phyloP scores from a whole-genome alignment of 2,797 vertebrate genomes.

The Capromys pilorides region DNA sequence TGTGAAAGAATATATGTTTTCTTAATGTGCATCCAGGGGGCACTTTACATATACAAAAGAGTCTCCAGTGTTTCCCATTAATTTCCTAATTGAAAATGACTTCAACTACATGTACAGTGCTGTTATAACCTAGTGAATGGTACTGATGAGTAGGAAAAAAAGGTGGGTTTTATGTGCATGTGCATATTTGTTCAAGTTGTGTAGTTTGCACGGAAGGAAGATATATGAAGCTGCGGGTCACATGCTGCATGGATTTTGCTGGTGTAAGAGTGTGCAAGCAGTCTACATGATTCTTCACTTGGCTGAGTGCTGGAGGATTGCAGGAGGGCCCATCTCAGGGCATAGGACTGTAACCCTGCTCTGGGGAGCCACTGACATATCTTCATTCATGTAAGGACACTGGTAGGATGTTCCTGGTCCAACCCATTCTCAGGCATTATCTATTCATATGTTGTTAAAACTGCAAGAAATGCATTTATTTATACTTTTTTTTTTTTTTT shows the following conservation, averaged over 20 bases:
- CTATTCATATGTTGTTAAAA: background rate
- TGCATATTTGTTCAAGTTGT: background rate
- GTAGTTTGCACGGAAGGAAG: background rate
- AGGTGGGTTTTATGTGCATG: too few species aligned
- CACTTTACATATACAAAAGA: slow-evolving; percentile 31
- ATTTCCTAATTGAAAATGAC: background rate
- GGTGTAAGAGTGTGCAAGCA: background rate
- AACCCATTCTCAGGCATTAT: background rate
- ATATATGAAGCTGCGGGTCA: background rate
- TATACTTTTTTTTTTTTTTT: background rate
- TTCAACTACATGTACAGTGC: background rate
- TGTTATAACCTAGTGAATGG: background rate
- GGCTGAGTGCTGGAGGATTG: background rate
- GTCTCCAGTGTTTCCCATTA: slow-evolving; percentile 21
- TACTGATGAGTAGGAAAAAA: background rate
- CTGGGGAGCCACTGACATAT: background rate
- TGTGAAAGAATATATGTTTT: background rate
- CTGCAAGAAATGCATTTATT: background rate
- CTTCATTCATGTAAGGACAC: background rate
- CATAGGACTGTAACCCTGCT: rapidly evolving
- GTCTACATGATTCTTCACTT: background rate
- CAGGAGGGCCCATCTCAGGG: background rate
- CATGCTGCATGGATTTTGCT: background rate
- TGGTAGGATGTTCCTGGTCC: background rate
- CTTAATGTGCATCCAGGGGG: background rate